A percentile compares a stretch with the other conserved stretches of the same genome.
These are phyloP conservation scores for Tympanuchus pallidicinctus DNA, from an alignment of 2,113 vertebrate genomes.

Conservation along the genomic window DNA sequence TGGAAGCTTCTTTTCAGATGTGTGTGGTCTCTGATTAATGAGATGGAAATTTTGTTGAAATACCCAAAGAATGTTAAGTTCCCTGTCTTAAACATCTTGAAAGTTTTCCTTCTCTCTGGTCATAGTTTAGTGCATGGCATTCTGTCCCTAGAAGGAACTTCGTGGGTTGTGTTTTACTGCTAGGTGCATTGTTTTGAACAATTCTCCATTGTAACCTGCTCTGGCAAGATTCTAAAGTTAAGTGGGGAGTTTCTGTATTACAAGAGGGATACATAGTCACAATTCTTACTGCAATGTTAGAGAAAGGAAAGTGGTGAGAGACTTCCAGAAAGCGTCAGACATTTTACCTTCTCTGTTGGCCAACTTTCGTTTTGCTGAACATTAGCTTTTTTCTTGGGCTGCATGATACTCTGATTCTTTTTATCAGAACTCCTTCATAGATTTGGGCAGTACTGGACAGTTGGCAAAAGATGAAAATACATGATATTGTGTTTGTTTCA, in stretches of 20 bases:
- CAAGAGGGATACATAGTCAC: background rate
- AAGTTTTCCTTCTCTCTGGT: fast-evolving
- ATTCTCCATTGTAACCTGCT: background rate
- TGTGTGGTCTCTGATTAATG: background rate
- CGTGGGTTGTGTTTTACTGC: background rate
- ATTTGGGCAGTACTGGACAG: background rate
- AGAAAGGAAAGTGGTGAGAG: background rate
- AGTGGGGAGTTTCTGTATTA: background rate
- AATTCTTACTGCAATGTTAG: background rate
- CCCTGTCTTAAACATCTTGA: background rate
- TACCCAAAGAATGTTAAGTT: background rate
- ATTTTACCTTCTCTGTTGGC: background rate
- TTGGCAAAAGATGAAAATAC: background rate
- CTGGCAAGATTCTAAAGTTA: background rate
- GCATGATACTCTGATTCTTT: background rate
- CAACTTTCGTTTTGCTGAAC: background rate
- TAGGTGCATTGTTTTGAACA: background rate
- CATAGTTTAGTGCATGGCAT: fast-evolving
- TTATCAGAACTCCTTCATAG: background rate
- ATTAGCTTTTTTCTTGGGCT: background rate
- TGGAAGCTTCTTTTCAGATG: background rate
- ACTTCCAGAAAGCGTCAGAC: background rate
- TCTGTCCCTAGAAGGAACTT: background rate
- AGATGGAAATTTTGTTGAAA: background rate
- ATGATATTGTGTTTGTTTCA: background rate